Evolutionary conservation across 2,888 invertebrate genomes (phyloP), one percentile per base, ranked within the genome.

Genomic region (Galerucella pusilla): DNA sequence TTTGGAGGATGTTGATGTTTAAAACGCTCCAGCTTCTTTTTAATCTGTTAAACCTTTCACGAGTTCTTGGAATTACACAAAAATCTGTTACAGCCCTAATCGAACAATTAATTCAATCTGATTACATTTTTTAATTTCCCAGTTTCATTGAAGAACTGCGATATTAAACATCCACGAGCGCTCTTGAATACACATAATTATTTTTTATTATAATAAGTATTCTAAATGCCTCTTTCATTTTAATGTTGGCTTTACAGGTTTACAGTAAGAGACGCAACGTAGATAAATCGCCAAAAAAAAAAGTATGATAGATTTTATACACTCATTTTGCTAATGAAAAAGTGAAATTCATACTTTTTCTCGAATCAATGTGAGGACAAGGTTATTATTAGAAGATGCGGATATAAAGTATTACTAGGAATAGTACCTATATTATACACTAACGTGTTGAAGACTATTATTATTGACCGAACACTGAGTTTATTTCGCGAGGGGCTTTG

Each of bases 71-170:
- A 46, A 35, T 45, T 42, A 59, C 59, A 63, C 65, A 28, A 71
- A 46, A 71, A 71, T 42, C 25, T 7, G 57, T 25, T 16, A 71
- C 64, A 64, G 42, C 9, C 49, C 28, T 71, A 65, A 71, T 71
- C 71, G 20, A 25, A 65, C 65, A 71, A 59, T 65, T 59, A 65
- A 71, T 66, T 35, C 57, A 71, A 71, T 71, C 71, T 65, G 71
- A 71, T 71, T 65, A 59, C 28, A 59, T 65, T 65, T 71, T 71
- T 71, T 71, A 65, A 71, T 71, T 71, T 71, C 25, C 71, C 45
- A 14, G 12, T 52, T 71, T 65, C 11, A 57, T 20, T 65, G 57
- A 61, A 59, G 71, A 65, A 71, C 65, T 71, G n/a, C 45, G 71
- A 71, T 71, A 71, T 71, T 65, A 65, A n/a, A 9, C 14, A 57